phyloP scores from a whole-genome alignment of 2,888 invertebrate genomes.

The Diaperis boleti region DNA sequence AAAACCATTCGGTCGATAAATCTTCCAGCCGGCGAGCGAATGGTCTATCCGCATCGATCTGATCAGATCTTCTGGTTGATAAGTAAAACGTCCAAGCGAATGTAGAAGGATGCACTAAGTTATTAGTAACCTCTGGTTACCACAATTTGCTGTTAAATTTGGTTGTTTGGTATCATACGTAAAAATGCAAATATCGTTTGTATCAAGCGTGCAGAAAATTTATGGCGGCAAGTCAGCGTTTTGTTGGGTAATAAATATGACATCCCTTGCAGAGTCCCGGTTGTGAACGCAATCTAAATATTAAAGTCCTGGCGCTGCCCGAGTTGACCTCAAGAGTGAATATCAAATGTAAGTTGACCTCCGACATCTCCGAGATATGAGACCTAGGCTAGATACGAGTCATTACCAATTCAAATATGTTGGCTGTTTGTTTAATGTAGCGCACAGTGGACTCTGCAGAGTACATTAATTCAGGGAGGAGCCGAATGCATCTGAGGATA shows the following conservation, averaged over 20 bases:
- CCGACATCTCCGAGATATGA: conserved; percentile 52
- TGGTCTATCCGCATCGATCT: not conserved
- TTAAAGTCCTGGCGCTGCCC: conserved; percentile 40
- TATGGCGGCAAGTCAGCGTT: conserved; percentile 37
- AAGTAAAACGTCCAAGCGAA: not conserved
- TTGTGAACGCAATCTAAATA: conserved; percentile 41
- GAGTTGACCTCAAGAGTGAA: conserved; percentile 47
- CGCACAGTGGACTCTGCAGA: conserved; percentile 42
- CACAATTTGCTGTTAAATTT: too few species aligned
- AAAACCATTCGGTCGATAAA: not conserved
- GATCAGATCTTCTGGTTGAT: not conserved
- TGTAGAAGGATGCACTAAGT: not conserved
- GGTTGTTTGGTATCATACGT: not conserved
- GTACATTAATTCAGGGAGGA: conserved; percentile 15
- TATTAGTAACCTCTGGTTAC: not conserved
- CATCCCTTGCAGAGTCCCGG: conserved; percentile 37
- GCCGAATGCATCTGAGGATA: conserved; percentile 2
- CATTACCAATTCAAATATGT: conserved; percentile 55
- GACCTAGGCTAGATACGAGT: conserved; percentile 46
- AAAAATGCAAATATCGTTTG: conserved; percentile 34
- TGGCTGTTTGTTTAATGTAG: conserved; percentile 50
- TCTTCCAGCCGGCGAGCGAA: not conserved
- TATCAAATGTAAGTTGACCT: conserved; percentile 53
- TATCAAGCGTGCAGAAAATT: conserved; percentile 16
- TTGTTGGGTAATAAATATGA: conserved; percentile 34